Evolutionary conservation across 2,888 invertebrate species (phyloP).

Genomic region (Tenthredo mesomela): DNA sequence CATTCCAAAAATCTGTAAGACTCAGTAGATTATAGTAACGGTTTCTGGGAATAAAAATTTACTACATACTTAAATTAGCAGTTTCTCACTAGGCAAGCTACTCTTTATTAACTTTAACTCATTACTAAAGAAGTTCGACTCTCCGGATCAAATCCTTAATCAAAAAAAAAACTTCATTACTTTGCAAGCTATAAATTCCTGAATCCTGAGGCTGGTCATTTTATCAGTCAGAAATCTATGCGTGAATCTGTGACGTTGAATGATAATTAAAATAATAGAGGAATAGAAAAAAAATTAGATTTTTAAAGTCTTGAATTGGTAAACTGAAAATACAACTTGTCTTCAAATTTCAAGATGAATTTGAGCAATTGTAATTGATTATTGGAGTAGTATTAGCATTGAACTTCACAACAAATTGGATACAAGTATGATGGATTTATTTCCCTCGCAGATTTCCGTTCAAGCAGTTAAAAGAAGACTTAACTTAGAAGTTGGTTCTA

Average conservation of each 20-base stretch:
- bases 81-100: neutral
- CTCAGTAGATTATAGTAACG: neutral
- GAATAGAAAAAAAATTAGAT: neutral
- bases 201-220: neutral
- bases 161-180: neutral
- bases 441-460: constrained; percentile 71
- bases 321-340: neutral
- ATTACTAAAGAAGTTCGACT: neutral
- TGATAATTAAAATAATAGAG: neutral
- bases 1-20: neutral
- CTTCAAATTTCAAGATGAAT: neutral
- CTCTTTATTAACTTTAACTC: neutral
- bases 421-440: neutral
- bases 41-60: neutral
- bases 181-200: neutral
- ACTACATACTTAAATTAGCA: neutral
- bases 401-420: neutral
- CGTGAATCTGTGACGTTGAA: neutral
- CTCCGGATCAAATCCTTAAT: neutral
- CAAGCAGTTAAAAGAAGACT: constrained; percentile 91
- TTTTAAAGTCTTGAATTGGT: neutral
- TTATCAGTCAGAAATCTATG: neutral
- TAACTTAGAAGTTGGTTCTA: constrained; percentile 83
- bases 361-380: neutral
- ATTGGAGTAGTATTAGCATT: neutral